Conservation (phyloP, 2,888 invertebrate species). For the Epistrophella euchroma region DNA sequence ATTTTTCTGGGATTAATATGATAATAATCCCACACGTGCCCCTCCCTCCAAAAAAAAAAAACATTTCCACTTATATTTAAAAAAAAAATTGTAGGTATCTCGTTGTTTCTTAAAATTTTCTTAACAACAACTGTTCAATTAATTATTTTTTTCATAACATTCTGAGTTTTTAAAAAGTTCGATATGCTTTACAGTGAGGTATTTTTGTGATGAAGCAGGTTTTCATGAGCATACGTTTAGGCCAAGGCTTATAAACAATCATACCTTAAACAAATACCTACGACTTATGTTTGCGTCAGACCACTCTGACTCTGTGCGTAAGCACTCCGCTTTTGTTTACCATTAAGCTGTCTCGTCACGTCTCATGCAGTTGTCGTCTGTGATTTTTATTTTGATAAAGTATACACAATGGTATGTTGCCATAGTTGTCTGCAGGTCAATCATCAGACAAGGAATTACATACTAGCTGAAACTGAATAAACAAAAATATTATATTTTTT, state of each 20-base stretch:
- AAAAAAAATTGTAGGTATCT: too few species aligned
- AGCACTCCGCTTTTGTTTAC: neutral
- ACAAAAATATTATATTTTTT: slow-evolving; percentile 11
- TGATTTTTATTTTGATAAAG: slow-evolving; percentile 28
- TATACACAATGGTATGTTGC: slow-evolving; percentile 54
- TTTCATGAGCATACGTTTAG: slow-evolving; percentile 56
- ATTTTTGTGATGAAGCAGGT: slow-evolving; percentile 4
- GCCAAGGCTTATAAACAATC: slow-evolving; percentile 54
- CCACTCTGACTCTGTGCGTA: neutral
- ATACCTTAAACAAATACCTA: slow-evolving; percentile 29
- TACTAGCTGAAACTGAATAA: slow-evolving; percentile 12
- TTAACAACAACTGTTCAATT: too few species aligned
- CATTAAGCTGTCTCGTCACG: slow-evolving; percentile 60
- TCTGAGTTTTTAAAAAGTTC: neutral
- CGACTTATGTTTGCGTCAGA: slow-evolving; percentile 42
- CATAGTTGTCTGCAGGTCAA: slow-evolving; percentile 21
- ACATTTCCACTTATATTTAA: too few species aligned
- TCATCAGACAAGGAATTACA: slow-evolving; percentile 19
- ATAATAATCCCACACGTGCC: too few species aligned
- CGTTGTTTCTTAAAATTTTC: too few species aligned
- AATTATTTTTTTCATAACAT: neutral
- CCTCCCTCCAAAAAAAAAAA: too few species aligned
- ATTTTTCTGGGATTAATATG: too few species aligned
- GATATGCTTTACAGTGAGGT: slow-evolving; percentile 4
- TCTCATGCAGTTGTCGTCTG: slow-evolving; percentile 30